Evolutionary conservation across 1,140 invertebrate species (phyloP), one percentile per base, ranked within the genome.

Genomic region (Subanguina moxae): DNA sequence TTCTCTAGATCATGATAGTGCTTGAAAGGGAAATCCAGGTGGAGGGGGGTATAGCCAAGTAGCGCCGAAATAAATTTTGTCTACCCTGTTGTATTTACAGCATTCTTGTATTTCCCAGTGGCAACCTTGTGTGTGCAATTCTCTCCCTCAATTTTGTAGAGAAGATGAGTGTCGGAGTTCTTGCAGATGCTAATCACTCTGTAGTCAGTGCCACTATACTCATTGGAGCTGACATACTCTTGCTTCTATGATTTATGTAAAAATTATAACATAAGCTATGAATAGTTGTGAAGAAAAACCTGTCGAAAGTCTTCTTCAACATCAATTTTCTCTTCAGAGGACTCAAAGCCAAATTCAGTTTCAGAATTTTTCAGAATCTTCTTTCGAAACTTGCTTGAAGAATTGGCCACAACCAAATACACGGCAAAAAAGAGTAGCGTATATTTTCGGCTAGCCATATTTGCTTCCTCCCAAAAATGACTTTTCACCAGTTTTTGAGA

Each of bases 41-140:
- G 3, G 3, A 11, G 3, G 3, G 3, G 32, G 32, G 32, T 38
- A 25, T 32, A 42, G 21, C 3, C 8, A 52, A 7, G n/a, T 17
- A 25, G 13, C 25, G 3, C 13, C 43, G 27, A 43, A 30, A n/a
- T 27, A 15, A 43, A 25, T 45, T 58, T 21, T 38, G 11, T 11
- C 65, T 27, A 76, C 72, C 80, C 80, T 30, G 78, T 80, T 3
- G 71, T 70, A 43, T 80, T 80, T 1, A 82, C 72, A n/a, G 65
- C 62, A 57, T 82, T 82, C 8, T 57, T 57, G 64, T 80, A 80
- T 32, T 73, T 73, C 21, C 78, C 78, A 23, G 76, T 30, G 3
- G 78, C 78, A 27, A 80, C 72, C 46, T 63, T 75, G 27, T 68
- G 63, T n/a, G 30, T 42, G 43, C 66, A 68, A 28, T 19, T 43